A percentile compares a stretch with the other conserved stretches of the same genome.
phyloP scores from a whole-genome alignment of 1,140 invertebrate genomes.

The Pygmarrhopalites habei region DNA sequence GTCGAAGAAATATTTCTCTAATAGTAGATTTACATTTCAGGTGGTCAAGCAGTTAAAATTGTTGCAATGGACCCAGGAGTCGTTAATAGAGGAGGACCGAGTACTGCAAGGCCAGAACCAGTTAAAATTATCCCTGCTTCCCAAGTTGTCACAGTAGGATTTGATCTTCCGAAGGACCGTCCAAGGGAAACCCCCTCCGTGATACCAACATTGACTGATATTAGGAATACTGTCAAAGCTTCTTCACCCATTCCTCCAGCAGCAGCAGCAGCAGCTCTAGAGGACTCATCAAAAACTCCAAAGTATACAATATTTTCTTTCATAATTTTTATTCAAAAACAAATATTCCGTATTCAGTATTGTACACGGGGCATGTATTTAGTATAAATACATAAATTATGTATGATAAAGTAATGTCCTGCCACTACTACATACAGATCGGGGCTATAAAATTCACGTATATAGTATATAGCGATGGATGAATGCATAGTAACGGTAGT shows the following conservation, averaged over 20 bases:
- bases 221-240: slow-evolving; percentile 16
- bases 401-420: background rate
- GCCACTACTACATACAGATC: background rate
- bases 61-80: slow-evolving; percentile 7
- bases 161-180: slow-evolving; percentile 28
- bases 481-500: slow-evolving; percentile 5
- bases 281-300: slow-evolving; percentile 9
- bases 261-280: too few species aligned
- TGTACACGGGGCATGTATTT: too few species aligned
- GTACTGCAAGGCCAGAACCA: background rate
- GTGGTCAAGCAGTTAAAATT: slow-evolving; percentile 9
- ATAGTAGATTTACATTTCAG: slow-evolving; percentile 5
- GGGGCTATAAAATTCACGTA: too few species aligned
- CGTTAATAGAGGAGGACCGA: too few species aligned
- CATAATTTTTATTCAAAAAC: too few species aligned
- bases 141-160: slow-evolving; percentile 32
- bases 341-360: too few species aligned
- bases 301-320: slow-evolving; percentile 15
- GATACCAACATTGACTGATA: background rate
- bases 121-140: slow-evolving; percentile 31
- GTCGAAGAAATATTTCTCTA: too few species aligned
- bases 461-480: slow-evolving; percentile 1
- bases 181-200: slow-evolving; percentile 1
- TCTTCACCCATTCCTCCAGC: slow-evolving; percentile 20
- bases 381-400: background rate